Evolutionary conservation across 2,113 vertebrate genomes (phyloP).

Genomic region (Acrocephalus arundinaceus): DNA sequence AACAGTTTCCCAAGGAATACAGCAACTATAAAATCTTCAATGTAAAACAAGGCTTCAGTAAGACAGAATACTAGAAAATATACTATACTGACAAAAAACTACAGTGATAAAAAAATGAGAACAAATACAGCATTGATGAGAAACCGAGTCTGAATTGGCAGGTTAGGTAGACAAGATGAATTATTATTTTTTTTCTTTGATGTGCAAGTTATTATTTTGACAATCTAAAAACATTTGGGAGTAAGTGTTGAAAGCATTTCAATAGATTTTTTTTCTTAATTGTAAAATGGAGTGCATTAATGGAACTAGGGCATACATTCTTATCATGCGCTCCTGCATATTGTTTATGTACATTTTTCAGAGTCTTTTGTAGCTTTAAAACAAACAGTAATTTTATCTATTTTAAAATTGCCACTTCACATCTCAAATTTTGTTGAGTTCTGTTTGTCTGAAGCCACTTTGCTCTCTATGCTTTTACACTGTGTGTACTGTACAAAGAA

Average conservation of each 20-base stretch:
- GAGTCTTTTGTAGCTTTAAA: background rate
- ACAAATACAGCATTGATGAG: background rate
- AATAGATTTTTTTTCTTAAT: background rate
- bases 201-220: background rate
- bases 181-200: background rate
- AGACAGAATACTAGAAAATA: background rate
- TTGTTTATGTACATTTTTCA: background rate
- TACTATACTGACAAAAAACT: background rate
- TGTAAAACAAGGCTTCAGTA: background rate
- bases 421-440: background rate
- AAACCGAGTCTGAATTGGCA: background rate
- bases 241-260: background rate
- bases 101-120: background rate
- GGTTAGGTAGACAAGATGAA: background rate
- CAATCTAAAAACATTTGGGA: background rate
- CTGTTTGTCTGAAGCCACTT: background rate
- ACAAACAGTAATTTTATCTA: background rate
- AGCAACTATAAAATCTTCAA: background rate
- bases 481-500: background rate
- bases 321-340: background rate
- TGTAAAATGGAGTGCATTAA: background rate
- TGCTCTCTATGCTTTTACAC: background rate
- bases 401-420: background rate
- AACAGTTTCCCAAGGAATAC: background rate
- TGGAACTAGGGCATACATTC: background rate